Conservation (phyloP, 37 sponge, comb jelly and placozoan genomes). For the Ephydatia muelleri region DNA sequence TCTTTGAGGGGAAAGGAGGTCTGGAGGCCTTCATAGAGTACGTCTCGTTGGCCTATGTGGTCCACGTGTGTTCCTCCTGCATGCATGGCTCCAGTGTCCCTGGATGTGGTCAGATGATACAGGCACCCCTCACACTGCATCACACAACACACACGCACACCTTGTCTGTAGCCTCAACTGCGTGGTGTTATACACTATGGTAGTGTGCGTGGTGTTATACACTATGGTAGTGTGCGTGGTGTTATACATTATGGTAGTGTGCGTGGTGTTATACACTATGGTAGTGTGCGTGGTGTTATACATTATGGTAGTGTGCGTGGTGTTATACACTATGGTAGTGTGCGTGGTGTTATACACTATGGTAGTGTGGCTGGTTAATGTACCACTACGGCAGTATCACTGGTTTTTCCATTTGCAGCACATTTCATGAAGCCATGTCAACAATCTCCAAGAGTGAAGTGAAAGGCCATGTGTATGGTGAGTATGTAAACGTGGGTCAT, state of each 20-base stretch:
- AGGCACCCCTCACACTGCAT: too few species aligned
- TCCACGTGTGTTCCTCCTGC: background rate
- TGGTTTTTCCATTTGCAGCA: slow-evolving; percentile 4
- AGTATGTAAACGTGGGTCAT: background rate
- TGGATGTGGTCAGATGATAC: too few species aligned
- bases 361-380: background rate
- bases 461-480: background rate
- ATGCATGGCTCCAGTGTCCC: background rate
- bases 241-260: background rate
- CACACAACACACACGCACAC: too few species aligned
- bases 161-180: too few species aligned
- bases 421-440: slow-evolving; percentile 48
- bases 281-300: background rate
- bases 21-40: slow-evolving; percentile 74
- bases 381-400: background rate
- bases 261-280: background rate
- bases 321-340: background rate
- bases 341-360: background rate
- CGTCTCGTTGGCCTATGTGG: background rate
- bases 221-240: background rate
- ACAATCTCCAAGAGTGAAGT: background rate
- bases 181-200: background rate
- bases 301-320: background rate
- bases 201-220: background rate
- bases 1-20: slow-evolving; percentile 77